Evolutionary conservation across 2,113 vertebrate species (phyloP), one percentile per base, ranked within the genome.

Genomic region (Mirza zaza): DNA sequence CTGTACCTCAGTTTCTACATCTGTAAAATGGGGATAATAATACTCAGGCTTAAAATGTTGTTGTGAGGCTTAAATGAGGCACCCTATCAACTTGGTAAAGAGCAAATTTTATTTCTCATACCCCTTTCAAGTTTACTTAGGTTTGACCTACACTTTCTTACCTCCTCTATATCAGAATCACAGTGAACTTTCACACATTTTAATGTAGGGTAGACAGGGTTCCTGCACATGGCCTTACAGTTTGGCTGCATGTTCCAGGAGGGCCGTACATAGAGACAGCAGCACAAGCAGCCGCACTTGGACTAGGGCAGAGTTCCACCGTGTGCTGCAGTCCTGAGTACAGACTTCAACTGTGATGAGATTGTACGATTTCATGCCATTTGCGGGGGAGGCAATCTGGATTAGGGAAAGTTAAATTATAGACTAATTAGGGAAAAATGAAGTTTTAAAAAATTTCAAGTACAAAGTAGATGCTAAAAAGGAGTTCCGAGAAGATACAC

Each of bases 201-300:
- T 42, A 6, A n/a, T 36, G 48, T 1, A 3, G n/a, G 34, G 42
- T 5, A 14, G 7, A 15, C 27, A 57, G 29, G n/a, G 48, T 12
- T 6, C 0, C n/a, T 52, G 52, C 5, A 1, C 14, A 9, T 23
- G 45, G 23, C 50, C 18, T 12, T 29, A 17, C 4, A 6, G 57
- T 42, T 39, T 45, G 25, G 13, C 36, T 20, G 25, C 10, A 45
- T 0, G 2, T 23, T 18, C n/a, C 21, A 5, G 8, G 14, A 6
- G 7, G 5, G 8, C 3, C 29, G 14, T 10, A 27, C 15, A 0
- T 0, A 1, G 12, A 42, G 7, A 48, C 4, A 0, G 7, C 3
- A 0, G 3, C 6, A 11, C 50, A 1, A 12, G 21, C 5, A 3
- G 20, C 48, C 6, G 13, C 11, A 1, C 18, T 11, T n/a, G 29